A percentile compares a stretch with the other conserved stretches of the same genome.
Evolutionary conservation across 1,140 invertebrate species (phyloP).

Genomic region (Bombus cullumanus): DNA sequence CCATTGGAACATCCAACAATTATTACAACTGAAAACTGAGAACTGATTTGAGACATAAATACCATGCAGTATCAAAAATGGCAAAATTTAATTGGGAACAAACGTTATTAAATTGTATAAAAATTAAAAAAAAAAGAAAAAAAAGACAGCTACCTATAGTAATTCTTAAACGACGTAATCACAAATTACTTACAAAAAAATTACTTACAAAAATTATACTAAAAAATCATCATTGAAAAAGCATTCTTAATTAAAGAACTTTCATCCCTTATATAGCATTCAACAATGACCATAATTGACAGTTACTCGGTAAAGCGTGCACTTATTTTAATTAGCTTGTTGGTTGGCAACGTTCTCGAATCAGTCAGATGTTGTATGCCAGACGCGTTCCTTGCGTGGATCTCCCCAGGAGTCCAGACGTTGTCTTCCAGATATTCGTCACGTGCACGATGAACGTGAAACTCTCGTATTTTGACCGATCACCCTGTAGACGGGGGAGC

Average conservation of each 20-base stretch:
- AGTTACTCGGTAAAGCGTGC: too few relatives aligned
- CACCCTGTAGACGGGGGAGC: slow-evolving; percentile 55
- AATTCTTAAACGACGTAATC: background rate
- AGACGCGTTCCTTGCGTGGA: background rate
- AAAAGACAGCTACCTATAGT: background rate
- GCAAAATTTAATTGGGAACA: too few relatives aligned
- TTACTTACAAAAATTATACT: too few relatives aligned
- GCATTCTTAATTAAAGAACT: background rate
- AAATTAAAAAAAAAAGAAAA: background rate
- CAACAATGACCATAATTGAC: too few relatives aligned
- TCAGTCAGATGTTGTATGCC: background rate
- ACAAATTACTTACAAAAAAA: too few relatives aligned
- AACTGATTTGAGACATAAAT: background rate
- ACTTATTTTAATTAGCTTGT: background rate
- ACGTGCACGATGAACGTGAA: background rate
- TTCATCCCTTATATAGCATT: background rate
- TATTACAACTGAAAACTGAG: background rate
- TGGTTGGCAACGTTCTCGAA: too few relatives aligned
- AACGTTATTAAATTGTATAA: background rate
- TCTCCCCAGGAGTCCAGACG: background rate
- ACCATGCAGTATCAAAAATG: too few relatives aligned
- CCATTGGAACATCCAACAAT: too few relatives aligned
- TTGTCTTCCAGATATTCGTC: slow-evolving; percentile 20
- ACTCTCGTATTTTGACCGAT: slow-evolving; percentile 26
- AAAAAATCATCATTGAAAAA: too few relatives aligned